Base-by-base conservation (phyloP, 2,113 vertebrate genomes). In the Cepphus grylle region DNA sequence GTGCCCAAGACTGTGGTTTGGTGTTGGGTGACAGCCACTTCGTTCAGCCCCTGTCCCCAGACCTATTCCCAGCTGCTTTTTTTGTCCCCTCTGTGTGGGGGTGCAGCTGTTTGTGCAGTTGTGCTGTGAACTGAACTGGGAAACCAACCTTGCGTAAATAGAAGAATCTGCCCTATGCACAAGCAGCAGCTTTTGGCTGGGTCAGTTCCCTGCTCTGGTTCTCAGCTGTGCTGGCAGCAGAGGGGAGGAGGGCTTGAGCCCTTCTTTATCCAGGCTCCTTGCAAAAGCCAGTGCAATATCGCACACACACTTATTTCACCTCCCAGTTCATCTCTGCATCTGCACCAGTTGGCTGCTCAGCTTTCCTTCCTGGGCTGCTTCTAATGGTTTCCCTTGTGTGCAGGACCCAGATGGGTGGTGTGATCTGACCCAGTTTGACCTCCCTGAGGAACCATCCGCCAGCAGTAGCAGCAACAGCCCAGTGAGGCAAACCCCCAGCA, bases 351-450 rank as follows among this genome's bases (percentile, higher is more conserved):
- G 10, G 26, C 29, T 55, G 66, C 76, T 63, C 32, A 19, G 69
- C 72, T 78, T 65, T 42, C 42, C 25, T 14, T 63, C n/a, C 36
- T 29, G 74, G 19, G 67, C 81, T 36, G 50, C 58, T 56, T 40
- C 85, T 97, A 62, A 95, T 4, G 6, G 34, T 69, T 27, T 76
- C 72, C 36, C 15, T 61, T 58, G 58, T 81, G 34, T 88, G 38
- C 93, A 99, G 99, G 99, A 99, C 93, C 97, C 99, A 0, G 99
- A 99, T 2, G 99, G 98, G 10, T 99, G 99, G 99, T 99, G 99
- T 95, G 99, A 99, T 93, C 97, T 99, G n/a, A 97, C 97, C 22
- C 99, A 98, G 50, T 99, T 99, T 70, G 99, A 99, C 97, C 98
- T 99, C 70, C 98, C 99, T 0, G 99, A 99, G 95, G 98, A 98